A percentile compares a stretch with the other conserved stretches of the same genome.
These are phyloP conservation scores for Platichthys flesus DNA, from an alignment of 2,113 vertebrate genomes.

Conservation along the genomic window DNA sequence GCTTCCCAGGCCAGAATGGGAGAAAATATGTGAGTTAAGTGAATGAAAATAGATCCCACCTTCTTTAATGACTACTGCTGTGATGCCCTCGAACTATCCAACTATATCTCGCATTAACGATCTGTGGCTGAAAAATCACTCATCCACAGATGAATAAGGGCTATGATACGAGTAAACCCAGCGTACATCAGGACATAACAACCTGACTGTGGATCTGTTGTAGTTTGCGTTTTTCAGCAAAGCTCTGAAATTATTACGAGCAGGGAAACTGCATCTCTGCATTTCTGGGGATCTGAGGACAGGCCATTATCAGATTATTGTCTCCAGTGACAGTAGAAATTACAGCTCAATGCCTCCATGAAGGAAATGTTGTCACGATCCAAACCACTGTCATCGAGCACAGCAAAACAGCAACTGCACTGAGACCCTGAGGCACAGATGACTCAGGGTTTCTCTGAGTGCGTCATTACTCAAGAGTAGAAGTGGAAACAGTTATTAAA, in stretches of 20 bases:
- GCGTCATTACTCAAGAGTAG: conserved; percentile 12
- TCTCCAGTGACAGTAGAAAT: conserved; percentile 52
- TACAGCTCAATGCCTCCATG: conserved; percentile 24
- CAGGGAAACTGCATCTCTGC: conserved; percentile 32
- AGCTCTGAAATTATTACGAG: conserved; percentile 10
- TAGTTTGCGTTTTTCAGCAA: conserved; percentile 29
- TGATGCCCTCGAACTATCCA: not conserved
- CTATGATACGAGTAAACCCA: not conserved
- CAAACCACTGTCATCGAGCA: conserved; percentile 46
- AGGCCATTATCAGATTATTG: conserved; percentile 58
- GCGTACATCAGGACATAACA: conserved; percentile 2
- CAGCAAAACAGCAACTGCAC: conserved; percentile 2
- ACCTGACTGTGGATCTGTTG: not conserved
- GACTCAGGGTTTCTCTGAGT: conserved; percentile 62
- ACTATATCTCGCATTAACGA: not conserved
- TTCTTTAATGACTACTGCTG: not conserved
- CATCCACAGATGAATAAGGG: not conserved
- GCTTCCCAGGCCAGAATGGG: not conserved
- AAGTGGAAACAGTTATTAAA: conserved; percentile 25
- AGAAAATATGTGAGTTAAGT: not conserved
- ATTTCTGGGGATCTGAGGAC: conserved; percentile 29
- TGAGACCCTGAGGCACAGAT: conserved; percentile 28
- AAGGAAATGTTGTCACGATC: conserved; percentile 29
- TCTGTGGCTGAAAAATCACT: not conserved
- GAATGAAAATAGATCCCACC: not conserved